These are phyloP conservation scores for Oreotrochilus melanogaster DNA, from an alignment of 2,113 vertebrate species.

Conservation along the genomic window DNA sequence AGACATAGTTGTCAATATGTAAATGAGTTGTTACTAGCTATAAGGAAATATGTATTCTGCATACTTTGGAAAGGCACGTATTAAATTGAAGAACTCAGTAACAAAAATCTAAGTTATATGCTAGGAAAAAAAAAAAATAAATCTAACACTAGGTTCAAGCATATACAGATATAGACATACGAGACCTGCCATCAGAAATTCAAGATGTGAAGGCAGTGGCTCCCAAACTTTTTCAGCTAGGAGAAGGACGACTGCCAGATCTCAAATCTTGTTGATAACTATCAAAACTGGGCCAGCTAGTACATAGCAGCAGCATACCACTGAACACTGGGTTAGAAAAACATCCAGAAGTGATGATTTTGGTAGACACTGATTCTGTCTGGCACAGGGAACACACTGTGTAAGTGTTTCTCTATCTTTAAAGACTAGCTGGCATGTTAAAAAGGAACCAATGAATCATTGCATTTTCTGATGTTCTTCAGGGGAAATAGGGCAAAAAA, in stretches of 20 bases:
- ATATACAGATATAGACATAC: not conserved
- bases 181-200: not conserved
- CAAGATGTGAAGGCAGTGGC: not conserved
- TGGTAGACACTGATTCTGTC: not conserved
- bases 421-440: not conserved
- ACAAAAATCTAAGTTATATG: not conserved
- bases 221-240: not conserved
- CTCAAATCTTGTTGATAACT: not conserved
- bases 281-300: not conserved
- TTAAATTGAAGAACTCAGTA: not conserved
- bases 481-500: not conserved
- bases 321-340: not conserved
- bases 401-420: not conserved
- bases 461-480: not conserved
- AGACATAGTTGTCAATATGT: accelerated
- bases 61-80: not conserved
- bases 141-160: not conserved
- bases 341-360: not conserved
- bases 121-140: not conserved
- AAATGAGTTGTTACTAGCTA: not conserved
- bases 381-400: not conserved
- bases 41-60: not conserved
- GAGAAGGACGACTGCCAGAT: not conserved
- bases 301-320: not conserved
- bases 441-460: not conserved